A percentile compares a stretch with the other conserved stretches of the same genome.
These are phyloP conservation scores for Lissocephala sabroskyi DNA, from an alignment of 2,888 invertebrate species.

Conservation along the genomic window DNA sequence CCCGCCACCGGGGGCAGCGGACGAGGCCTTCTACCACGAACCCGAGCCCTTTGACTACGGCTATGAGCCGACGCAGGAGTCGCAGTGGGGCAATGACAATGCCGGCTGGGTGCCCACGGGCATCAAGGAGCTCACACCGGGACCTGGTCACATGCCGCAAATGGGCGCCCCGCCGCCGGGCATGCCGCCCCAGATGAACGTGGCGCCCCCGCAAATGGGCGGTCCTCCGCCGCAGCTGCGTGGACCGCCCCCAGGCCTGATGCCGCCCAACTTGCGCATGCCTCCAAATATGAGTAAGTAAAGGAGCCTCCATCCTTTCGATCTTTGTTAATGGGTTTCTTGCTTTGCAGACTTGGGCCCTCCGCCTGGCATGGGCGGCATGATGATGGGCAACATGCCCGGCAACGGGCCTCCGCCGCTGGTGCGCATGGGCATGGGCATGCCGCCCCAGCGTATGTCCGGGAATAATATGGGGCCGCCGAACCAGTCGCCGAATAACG, in stretches of 20 bases:
- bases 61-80: constrained; percentile 83
- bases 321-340: too few species aligned
- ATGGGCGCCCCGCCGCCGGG: constrained; percentile 65
- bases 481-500: neutral
- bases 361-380: constrained; percentile 57
- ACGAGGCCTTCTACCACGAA: constrained; percentile 72
- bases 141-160: constrained; percentile 71
- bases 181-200: constrained; percentile 62
- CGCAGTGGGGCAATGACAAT: constrained; percentile 78
- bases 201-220: constrained; percentile 56
- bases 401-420: constrained; percentile 35
- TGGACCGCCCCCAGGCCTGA: constrained; percentile 45
- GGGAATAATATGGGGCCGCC: constrained; percentile 21
- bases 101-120: constrained; percentile 78
- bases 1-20: constrained; percentile 64
- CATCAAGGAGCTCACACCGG: constrained; percentile 81
- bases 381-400: constrained; percentile 43
- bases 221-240: constrained; percentile 40
- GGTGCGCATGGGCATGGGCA: constrained; percentile 62
- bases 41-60: constrained; percentile 74
- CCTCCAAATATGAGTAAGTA: constrained; percentile 53
- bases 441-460: constrained; percentile 54
- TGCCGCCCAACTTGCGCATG: constrained; percentile 53
- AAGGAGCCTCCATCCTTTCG: neutral
- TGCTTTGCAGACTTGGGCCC: constrained; percentile 60